Evolutionary conservation across 2,797 vertebrate species (phyloP), one percentile per base, ranked within the genome.

Genomic region (Ctenopoma kingsleyae): DNA sequence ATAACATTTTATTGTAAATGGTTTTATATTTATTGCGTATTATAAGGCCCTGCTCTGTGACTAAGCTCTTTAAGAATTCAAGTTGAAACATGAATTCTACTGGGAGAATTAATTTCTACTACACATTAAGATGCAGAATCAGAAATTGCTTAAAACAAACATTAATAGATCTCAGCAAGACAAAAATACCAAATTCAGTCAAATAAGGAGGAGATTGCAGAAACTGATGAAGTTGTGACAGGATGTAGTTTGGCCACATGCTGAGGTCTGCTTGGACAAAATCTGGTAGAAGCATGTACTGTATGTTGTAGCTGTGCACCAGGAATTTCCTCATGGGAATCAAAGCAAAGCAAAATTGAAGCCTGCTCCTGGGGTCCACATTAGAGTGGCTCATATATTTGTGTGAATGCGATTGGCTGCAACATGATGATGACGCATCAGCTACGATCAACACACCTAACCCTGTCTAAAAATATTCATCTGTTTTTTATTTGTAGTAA

Each of bases 1-100:
- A 63, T 36, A 44, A 13, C 35, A 19, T 22, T 62, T 46, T 57
- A 47, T 47, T 54, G 56, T 3, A 27, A 27, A 50, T 41, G 15
- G 22, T 53, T 44, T 44, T 19, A n/a, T 44, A 9, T 44, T n/a
- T 44, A n/a, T 44, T 44, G 17, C 17, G 8, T 44, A 19, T 44
- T 19, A 44, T 38, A 40, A 13, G 9, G 17, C 44, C 3, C 10
- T 3, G 25, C 11, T 16, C 6, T 52, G 46, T 25, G 25, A 20
- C 2, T 20, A 12, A 32, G 25, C n/a, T 55, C 20, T 20, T 58
- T 8, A 25, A 23, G 10, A 44, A n/a, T 23, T 23, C 17, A 2
- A 55, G 5, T 7, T 0, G 30, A 19, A 27, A 40, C 7, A 53
- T 9, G 9, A 8, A 53, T 53, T 46, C 35, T 54, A 13, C 30